These are phyloP conservation scores for Helogale parvula DNA, from an alignment of 2,113 vertebrate species.

Conservation along the genomic window DNA sequence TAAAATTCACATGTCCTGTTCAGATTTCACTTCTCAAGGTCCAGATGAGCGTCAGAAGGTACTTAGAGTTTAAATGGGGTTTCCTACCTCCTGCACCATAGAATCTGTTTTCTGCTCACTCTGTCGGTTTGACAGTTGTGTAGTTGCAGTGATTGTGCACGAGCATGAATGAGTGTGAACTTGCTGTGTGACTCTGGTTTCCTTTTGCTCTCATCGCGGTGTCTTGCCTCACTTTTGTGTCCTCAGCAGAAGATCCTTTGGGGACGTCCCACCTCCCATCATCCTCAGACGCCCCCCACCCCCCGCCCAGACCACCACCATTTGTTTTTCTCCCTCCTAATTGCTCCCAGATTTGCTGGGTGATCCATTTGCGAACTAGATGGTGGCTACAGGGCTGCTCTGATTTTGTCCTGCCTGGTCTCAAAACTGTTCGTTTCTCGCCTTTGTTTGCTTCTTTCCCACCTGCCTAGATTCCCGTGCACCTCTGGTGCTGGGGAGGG, in stretches of 20 bases:
- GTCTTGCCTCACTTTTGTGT: slow-evolving; percentile 78
- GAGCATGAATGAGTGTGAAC: slow-evolving; percentile 23
- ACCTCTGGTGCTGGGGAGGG: slow-evolving; percentile 37
- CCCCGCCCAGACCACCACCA: neutral
- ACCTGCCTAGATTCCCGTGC: slow-evolving; percentile 79
- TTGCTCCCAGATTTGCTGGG: slow-evolving; percentile 86
- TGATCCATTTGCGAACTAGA: slow-evolving; percentile 88
- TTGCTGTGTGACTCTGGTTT: neutral
- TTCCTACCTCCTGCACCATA: slow-evolving; percentile 50
- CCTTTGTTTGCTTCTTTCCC: slow-evolving; percentile 83
- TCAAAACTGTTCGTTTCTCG: slow-evolving; percentile 78
- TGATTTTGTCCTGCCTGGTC: slow-evolving; percentile 80
- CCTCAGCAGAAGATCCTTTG: slow-evolving; percentile 87
- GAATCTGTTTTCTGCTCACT: slow-evolving; percentile 50
- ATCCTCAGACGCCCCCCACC: neutral
- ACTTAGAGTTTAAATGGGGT: slow-evolving; percentile 44
- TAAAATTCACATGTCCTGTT: neutral
- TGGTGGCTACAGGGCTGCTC: slow-evolving; percentile 80
- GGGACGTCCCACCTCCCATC: slow-evolving; percentile 80
- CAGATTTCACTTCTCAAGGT: neutral
- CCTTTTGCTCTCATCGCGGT: slow-evolving; percentile 72
- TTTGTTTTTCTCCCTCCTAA: slow-evolving; percentile 83
- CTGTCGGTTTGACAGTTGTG: slow-evolving; percentile 34
- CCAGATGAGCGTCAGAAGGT: neutral
- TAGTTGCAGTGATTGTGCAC: neutral